These are phyloP conservation scores for Xenus cinereus DNA, from an alignment of 2,113 vertebrate species.

Conservation along the genomic window DNA sequence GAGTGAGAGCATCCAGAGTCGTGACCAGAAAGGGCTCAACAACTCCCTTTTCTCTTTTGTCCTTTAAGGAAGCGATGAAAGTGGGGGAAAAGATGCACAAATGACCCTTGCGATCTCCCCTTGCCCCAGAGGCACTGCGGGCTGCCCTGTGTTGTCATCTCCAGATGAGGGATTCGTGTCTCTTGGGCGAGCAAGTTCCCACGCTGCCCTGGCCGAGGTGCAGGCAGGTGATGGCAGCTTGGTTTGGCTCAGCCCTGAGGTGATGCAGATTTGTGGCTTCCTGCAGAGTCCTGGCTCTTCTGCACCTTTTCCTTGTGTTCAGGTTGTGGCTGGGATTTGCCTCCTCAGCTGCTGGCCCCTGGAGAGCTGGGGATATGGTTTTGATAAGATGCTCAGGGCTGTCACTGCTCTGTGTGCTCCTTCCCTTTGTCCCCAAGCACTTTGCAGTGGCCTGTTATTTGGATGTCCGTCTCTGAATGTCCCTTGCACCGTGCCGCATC, in stretches of 20 bases:
- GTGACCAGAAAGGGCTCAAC: background rate
- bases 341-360: accelerated
- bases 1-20: background rate
- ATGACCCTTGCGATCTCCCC: accelerated
- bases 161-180: background rate
- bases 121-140: accelerated
- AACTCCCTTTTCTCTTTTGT: background rate
- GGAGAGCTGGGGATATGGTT: background rate
- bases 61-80: background rate
- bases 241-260: background rate
- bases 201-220: background rate
- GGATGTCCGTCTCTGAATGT: background rate
- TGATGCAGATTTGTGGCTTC: background rate
- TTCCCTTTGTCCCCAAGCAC: background rate
- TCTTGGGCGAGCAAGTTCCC: accelerated
- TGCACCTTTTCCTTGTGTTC: accelerated
- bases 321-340: background rate
- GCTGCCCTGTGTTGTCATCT: background rate
- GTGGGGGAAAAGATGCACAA: background rate
- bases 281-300: background rate
- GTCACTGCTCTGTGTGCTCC: accelerated
- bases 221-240: accelerated
- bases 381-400: background rate
- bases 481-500: background rate
- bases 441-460: background rate